Evolutionary conservation across 2,113 vertebrate genomes (phyloP).

Genomic region (Dasyurus viverrinus): DNA sequence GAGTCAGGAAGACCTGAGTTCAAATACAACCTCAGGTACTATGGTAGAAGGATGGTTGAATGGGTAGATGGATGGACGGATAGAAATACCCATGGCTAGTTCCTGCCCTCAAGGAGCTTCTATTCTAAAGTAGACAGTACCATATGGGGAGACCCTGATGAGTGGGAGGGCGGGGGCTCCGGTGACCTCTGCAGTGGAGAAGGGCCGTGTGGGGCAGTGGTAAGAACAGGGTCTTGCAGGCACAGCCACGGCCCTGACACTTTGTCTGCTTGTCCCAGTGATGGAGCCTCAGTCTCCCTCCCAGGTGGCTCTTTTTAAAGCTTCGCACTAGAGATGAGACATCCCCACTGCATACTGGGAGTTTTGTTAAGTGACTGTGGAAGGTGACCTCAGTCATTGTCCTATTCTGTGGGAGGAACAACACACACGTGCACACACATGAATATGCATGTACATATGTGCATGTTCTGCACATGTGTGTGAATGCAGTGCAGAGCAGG

Average conservation of each 20-base stretch:
- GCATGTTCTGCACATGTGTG: too few species aligned
- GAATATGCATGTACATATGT: too few species aligned
- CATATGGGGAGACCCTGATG: background rate
- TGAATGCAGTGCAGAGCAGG: background rate
- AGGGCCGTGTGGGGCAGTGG: background rate
- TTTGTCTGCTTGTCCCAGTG: too few species aligned
- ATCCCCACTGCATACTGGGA: too few species aligned
- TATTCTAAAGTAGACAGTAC: background rate
- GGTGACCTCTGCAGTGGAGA: background rate
- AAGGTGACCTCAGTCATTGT: background rate
- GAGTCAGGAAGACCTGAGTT: too few species aligned
- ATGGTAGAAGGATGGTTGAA: background rate
- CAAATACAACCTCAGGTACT: too few species aligned
- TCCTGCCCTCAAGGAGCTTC: background rate
- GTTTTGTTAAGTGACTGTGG: too few species aligned
- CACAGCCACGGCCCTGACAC: too few species aligned
- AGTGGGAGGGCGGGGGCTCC: background rate
- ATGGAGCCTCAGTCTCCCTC: too few species aligned
- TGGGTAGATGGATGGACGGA: background rate
- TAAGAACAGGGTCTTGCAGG: too few species aligned
- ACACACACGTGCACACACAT: fast-evolving
- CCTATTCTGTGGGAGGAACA: background rate
- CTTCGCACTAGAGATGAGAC: too few species aligned
- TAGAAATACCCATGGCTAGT: background rate
- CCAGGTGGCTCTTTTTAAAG: too few species aligned